Conservation (phyloP, 2,113 vertebrate species). For the Chascanopsetta lugubris region DNA sequence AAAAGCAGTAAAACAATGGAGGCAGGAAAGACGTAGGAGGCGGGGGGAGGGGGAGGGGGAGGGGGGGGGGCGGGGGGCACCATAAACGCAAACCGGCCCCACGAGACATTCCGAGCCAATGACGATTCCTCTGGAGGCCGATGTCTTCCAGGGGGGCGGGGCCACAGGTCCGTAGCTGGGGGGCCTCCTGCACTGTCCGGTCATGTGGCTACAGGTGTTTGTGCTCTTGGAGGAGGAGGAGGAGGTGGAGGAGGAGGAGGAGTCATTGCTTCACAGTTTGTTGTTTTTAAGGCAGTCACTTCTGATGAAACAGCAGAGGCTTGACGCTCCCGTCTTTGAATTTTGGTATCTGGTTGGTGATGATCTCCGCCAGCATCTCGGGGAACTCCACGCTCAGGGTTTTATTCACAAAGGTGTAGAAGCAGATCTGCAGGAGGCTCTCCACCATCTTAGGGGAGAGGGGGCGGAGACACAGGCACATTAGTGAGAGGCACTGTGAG, state of each 20-base stretch:
- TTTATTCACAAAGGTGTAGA: constrained; percentile 98
- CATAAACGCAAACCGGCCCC: constrained; percentile 22
- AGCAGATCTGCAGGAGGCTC: constrained; percentile 94
- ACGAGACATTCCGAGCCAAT: constrained; percentile 52
- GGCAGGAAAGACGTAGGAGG: constrained; percentile 25
- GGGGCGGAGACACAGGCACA: constrained; percentile 5
- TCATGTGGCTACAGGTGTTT: constrained; percentile 43
- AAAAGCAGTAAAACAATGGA: constrained; percentile 32
- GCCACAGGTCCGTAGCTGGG: constrained; percentile 19
- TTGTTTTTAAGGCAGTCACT: constrained; percentile 94
- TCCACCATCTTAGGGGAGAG: constrained; percentile 88
- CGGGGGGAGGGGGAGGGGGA: neutral
- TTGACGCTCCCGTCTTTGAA: constrained; percentile 95
- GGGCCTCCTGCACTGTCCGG: neutral
- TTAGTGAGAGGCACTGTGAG: neutral
- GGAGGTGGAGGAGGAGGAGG: too few species aligned
- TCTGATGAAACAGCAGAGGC: constrained; percentile 97
- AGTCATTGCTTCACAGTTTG: constrained; percentile 90
- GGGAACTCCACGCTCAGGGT: constrained; percentile 96
- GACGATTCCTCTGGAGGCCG: constrained; percentile 10
- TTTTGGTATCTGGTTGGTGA: constrained; percentile 99
- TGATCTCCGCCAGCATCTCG: constrained; percentile 99
- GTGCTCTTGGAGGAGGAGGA: constrained; percentile 75
- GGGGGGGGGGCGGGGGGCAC: neutral
- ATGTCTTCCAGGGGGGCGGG: constrained; percentile 15